These are phyloP conservation scores for Cynodonichthys magdalenae DNA, from an alignment of 2,797 vertebrate genomes.

Conservation along the genomic window DNA sequence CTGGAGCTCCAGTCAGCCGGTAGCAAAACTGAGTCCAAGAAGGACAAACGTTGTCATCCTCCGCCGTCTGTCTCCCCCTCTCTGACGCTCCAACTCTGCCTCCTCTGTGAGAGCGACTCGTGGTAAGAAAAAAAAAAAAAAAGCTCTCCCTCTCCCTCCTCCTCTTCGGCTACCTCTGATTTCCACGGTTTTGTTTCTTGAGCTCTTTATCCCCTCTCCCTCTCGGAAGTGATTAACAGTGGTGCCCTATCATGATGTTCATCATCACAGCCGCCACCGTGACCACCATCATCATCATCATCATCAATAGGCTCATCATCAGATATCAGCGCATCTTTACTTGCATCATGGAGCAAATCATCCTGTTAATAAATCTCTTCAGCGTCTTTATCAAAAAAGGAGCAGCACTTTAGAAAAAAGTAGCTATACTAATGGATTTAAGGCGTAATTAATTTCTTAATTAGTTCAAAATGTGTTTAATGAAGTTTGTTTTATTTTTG, in stretches of 20 bases:
- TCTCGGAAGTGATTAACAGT: conserved; percentile 54
- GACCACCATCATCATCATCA: conserved; percentile 8
- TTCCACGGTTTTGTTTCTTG: conserved; percentile 23
- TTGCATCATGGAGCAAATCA: background rate
- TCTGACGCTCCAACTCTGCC: conserved; percentile 1
- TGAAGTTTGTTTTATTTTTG: background rate
- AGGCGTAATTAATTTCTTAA: too few species aligned
- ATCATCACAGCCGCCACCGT: conserved; percentile 42
- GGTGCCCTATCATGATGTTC: conserved; percentile 45
- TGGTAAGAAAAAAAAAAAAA: conserved; percentile 19
- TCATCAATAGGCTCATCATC: conserved; percentile 3
- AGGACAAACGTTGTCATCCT: conserved; percentile 70
- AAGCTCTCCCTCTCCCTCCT: conserved; percentile 36
- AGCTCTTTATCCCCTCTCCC: conserved; percentile 37
- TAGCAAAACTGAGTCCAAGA: conserved; percentile 74
- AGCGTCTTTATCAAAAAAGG: background rate
- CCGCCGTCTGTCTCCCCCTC: conserved; percentile 23
- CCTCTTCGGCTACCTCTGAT: conserved; percentile 23
- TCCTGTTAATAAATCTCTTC: background rate
- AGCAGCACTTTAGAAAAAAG: background rate
- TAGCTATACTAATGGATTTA: background rate
- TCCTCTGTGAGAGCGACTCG: conserved; percentile 43
- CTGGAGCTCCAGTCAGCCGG: conserved; percentile 60
- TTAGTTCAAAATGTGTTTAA: too few species aligned
- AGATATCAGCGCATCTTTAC: background rate